Evolutionary conservation across 1,140 invertebrate genomes (phyloP), one percentile per base, ranked within the genome.

Genomic region (Diploscapter pachys): DNA sequence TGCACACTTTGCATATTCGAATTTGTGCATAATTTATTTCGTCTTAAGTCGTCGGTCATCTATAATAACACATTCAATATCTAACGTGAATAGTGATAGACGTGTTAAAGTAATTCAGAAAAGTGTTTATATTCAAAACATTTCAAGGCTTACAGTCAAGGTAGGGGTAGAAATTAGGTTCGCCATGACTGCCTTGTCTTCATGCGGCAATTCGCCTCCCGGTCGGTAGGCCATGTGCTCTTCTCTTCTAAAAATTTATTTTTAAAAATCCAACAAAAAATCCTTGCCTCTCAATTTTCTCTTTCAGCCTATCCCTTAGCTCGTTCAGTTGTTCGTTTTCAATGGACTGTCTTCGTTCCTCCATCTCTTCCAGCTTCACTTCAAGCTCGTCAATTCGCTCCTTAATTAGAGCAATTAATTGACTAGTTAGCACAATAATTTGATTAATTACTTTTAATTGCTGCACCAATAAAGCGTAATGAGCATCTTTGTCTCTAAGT

Each of bases 331-430:
- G 61, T 31, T 56, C 8, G 56, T 72, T 63, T 5, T 72, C 54
- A 64, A 72, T 72, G 2, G 71, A 64, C 61, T 75, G 74, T 55
- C 57, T 70, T 63, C 67, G 57, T 52, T 63, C 50, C 52, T 70
- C 68, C 6, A 63, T 55, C 55, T 79, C 75, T 75, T 82, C 81
- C 11, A 78, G 75, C 61, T 76, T 67, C 8, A 62, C 71, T 72
- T 84, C 82, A 71, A 84, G 72, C 53, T 85, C 83, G 59, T 83
- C 81, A 54, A 84, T 84, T 68, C 81, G 61, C 5, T 74, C 71
- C 54, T 80, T 79, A 13, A 84, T 48, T 61, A 81, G 78, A 50
- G 56, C 66, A 8, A 31, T 31, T 31, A 31, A 31, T 31, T 31
- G 31, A 31, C 31, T 31, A 31, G 31, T 31, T 31, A 31, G 31